Evolutionary conservation across 1,140 invertebrate species (phyloP).

Genomic region (Mamestra configurata): DNA sequence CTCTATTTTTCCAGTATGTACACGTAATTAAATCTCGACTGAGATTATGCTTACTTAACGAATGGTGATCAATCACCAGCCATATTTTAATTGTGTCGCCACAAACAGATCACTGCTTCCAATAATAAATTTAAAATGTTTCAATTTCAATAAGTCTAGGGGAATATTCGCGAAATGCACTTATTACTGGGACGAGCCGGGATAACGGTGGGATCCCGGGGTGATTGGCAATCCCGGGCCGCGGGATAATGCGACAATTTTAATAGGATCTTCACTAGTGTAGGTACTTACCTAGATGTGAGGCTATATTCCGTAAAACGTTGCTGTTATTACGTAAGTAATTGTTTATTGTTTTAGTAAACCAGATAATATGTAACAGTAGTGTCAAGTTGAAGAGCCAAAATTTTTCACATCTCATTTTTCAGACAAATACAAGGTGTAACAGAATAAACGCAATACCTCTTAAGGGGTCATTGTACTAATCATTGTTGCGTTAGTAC

Average conservation of each 20-base stretch:
- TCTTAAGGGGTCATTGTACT: too few relatives aligned
- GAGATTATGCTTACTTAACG: slow-evolving; percentile 5
- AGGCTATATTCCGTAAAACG: too few relatives aligned
- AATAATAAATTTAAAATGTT: slow-evolving; percentile 43
- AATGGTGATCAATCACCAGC: slow-evolving; percentile 27
- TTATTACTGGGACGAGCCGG: slow-evolving; percentile 65
- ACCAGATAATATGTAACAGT: too few relatives aligned
- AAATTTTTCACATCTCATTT: too few relatives aligned
- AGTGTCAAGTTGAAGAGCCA: too few relatives aligned
- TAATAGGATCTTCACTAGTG: slow-evolving; percentile 66
- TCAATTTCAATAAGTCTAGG: slow-evolving; percentile 43
- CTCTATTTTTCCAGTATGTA: too few relatives aligned
- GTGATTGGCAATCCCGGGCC: slow-evolving; percentile 77
- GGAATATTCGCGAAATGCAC: slow-evolving; percentile 71
- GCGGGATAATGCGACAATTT: slow-evolving; percentile 64
- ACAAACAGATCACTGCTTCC: slow-evolving; percentile 24
- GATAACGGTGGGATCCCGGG: slow-evolving; percentile 71
- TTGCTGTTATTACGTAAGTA: too few relatives aligned
- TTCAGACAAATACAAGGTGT: too few relatives aligned
- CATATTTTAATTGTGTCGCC: slow-evolving; percentile 23
- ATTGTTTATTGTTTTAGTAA: too few relatives aligned
- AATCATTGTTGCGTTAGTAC: too few relatives aligned
- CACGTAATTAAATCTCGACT: too few relatives aligned
- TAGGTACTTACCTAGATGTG: slow-evolving; percentile 48
- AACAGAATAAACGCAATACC: too few relatives aligned